Evolutionary conservation across 2,888 invertebrate species (phyloP).

Genomic region (Oxyteleia sp.): DNA sequence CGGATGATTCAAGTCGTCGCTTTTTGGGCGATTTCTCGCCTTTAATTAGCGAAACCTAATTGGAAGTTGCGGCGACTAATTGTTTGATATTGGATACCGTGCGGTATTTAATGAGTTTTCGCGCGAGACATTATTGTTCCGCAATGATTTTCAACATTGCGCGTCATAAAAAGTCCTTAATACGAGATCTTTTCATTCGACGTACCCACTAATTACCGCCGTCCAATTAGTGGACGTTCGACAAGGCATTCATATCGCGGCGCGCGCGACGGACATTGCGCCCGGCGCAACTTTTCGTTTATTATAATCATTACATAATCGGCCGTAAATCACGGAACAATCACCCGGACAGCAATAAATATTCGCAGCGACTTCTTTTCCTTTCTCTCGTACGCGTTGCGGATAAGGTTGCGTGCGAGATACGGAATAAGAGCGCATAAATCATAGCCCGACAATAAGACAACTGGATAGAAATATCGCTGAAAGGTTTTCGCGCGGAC

Average conservation of each 20-base stretch:
- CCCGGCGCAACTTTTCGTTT: neutral
- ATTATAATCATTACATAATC: conserved; percentile 37
- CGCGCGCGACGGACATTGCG: conserved; percentile 1
- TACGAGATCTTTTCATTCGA: conserved; percentile 73
- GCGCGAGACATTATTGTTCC: conserved; percentile 68
- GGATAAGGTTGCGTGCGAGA: conserved; percentile 54
- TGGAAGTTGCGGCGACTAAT: conserved; percentile 46
- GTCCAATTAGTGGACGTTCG: conserved; percentile 78
- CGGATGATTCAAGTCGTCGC: conserved; percentile 41
- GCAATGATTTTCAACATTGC: conserved; percentile 49
- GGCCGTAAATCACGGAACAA: conserved; percentile 80
- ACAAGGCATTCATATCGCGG: conserved; percentile 26
- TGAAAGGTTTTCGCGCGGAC: conserved; percentile 50
- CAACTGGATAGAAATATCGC: conserved; percentile 59
- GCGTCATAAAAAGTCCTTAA: conserved; percentile 35
- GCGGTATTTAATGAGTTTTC: conserved; percentile 53
- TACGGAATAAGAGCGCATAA: conserved; percentile 62
- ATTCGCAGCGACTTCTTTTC: conserved; percentile 66
- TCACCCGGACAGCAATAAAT: conserved; percentile 71
- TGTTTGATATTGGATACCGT: conserved; percentile 61
- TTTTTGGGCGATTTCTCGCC: conserved; percentile 47
- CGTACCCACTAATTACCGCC: conserved; percentile 79
- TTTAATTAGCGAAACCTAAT: conserved; percentile 67
- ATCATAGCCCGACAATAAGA: conserved; percentile 69
- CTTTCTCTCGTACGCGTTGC: conserved; percentile 65